Evolutionary conservation across 2,888 invertebrate genomes (phyloP), one percentile per base, ranked within the genome.

Genomic region (Aleiodes alternator): DNA sequence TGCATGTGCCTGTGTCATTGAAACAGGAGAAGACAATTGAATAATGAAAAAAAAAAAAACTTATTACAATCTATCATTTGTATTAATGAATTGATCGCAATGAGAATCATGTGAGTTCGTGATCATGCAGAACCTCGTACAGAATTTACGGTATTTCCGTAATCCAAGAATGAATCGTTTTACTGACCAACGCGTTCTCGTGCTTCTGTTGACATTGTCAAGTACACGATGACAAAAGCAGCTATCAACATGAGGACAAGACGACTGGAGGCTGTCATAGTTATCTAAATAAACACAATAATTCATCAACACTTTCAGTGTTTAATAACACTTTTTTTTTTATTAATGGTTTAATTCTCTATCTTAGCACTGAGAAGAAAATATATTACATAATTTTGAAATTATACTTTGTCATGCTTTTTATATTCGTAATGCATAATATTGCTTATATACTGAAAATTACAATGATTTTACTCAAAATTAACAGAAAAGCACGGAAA

Each of bases 1-100:
- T 93, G 90, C 96, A 96, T 70, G 94, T 92, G 80, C 94, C 95
- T 88, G 79, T 14, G 57, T 50, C 12, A 29, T 34, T 16, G 66
- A 72, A 59, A 51, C 51, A 74, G 14, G 9, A 16, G 3, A 29
- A 73, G 48, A 69, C 55, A 59, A 74, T 16, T 50, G 29, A 14
- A 64, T 53, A 72, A 23, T 23, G 23, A 23, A 23, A 23, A 71
- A 4, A 43, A 43, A 48, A 23, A 48, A 1, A 56, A 68, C 53
- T 61, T 48, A 61, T 29, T 12, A 59, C 48, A 11, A 57, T 69
- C 23, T 4, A 34, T 34, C 34, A 48, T 23, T 57, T 57, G 38
- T 9, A 2, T 16, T 16, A 50, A 7, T 50, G 29, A n/a, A 48
- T 53, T 3, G 5, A 59, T 31, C 6, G 34, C 59, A 14, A 59